These are phyloP conservation scores for Danionella dracula DNA, from an alignment of 2,797 vertebrate species.

Conservation along the genomic window DNA sequence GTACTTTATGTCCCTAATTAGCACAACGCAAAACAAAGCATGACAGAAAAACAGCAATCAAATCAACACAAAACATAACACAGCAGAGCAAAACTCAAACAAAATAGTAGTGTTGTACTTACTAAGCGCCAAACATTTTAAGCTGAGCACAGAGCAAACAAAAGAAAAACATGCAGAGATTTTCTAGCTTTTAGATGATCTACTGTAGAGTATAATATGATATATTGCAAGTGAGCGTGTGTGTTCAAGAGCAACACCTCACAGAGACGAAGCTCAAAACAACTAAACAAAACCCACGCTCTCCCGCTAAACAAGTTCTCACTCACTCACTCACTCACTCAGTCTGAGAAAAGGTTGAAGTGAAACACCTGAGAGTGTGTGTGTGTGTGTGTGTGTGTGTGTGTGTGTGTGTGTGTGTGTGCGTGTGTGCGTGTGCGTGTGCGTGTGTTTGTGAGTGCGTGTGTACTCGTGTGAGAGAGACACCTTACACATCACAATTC, in stretches of 20 bases:
- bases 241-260: background rate
- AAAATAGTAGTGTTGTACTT: too few relatives aligned
- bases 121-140: too few relatives aligned
- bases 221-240: background rate
- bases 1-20: too few relatives aligned
- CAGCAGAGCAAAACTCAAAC: too few relatives aligned
- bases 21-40: too few relatives aligned
- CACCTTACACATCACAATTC: conserved; percentile 1
- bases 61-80: too few relatives aligned
- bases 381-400: background rate
- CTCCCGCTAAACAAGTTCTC: conserved; percentile 18
- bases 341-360: conserved; percentile 18
- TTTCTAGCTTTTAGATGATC: background rate
- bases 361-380: conserved; percentile 11
- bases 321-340: too few relatives aligned
- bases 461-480: background rate
- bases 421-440: background rate
- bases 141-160: background rate
- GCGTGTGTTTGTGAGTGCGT: too few relatives aligned
- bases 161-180: background rate
- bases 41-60: too few relatives aligned
- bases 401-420: too few relatives aligned
- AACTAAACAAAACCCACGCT: conserved; percentile 9
- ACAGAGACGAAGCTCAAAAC: conserved; percentile 46
- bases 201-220: background rate